A percentile compares a stretch with the other conserved stretches of the same genome.
Conservation (phyloP, 2,113 vertebrate genomes). For the Geococcyx californianus region DNA sequence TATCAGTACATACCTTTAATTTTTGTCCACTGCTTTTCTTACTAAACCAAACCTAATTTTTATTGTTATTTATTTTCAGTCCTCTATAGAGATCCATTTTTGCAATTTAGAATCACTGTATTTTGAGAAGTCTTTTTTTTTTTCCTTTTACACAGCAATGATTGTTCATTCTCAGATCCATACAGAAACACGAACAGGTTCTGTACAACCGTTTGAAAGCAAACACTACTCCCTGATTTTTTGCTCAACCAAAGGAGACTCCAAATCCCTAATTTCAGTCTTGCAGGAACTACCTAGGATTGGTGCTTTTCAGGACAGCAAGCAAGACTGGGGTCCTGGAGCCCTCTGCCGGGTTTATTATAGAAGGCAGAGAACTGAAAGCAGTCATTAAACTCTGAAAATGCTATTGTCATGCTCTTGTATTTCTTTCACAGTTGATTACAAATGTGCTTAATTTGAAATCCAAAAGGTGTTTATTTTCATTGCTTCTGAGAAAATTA, state of each 20-base stretch:
- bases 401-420: neutral
- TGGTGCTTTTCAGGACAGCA: neutral
- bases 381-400: neutral
- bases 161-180: neutral
- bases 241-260: too few relatives aligned
- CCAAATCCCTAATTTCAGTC: fast-evolving
- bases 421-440: neutral
- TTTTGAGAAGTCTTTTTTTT: neutral
- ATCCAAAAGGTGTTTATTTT: neutral
- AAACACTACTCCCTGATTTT: fast-evolving
- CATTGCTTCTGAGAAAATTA: neutral
- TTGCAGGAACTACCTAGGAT: fast-evolving
- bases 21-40: neutral
- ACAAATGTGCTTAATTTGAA: neutral
- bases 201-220: neutral
- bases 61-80: neutral
- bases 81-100: neutral
- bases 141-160: neutral
- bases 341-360: neutral
- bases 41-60: neutral
- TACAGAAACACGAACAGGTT: neutral
- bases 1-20: neutral
- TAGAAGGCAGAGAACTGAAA: neutral
- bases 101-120: neutral
- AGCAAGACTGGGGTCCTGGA: neutral